Evolutionary conservation across 2,797 vertebrate species (phyloP), one percentile per base, ranked within the genome.

Genomic region (Sphenodon punctatus): DNA sequence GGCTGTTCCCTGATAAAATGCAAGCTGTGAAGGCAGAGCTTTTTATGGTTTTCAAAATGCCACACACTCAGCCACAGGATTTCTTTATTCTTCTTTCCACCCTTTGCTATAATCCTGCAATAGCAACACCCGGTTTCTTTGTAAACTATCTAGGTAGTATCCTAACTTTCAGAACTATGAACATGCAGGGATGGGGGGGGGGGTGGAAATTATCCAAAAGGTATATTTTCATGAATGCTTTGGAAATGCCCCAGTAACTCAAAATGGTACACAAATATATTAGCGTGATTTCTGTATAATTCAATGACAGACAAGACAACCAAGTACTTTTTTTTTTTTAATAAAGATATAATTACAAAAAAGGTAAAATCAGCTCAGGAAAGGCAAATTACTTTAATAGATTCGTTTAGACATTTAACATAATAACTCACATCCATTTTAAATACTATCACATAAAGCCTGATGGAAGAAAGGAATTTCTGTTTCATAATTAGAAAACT

Each of bases 381-480:
- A 96, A 96, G 94, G 95, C 94, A 95, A 95, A 95, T 95, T 95
- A 94, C 92, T 95, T 96, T 96, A 96, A 96, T 95, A 96, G 95
- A 95, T 95, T 94, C 90, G 92, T 94, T 96, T 93, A 94, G 92
- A 94, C 88, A 90, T 93, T 93, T 94, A 95, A 95, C 96, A 95
- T 96, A 95, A 94, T 94, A 95, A 95, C 92, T 94, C 95, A 96
- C 95, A 96, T 95, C 95, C 94, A 93, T 95, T 95, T 97, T 96
- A 96, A 97, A 96, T 97, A 97, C 92, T 96, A 95, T 96, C 94
- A 96, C 95, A 92, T 96, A 96, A 94, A 96, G 95, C 95, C 95
- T 95, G 95, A 94, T 94, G 94, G 51, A 93, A 95, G 94, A 95
- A 95, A 96, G 87, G 80, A 95, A 95, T 95, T 93, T 95, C 92